Evolutionary conservation across 2,797 vertebrate genomes (phyloP).

Genomic region (Tinamus major): DNA sequence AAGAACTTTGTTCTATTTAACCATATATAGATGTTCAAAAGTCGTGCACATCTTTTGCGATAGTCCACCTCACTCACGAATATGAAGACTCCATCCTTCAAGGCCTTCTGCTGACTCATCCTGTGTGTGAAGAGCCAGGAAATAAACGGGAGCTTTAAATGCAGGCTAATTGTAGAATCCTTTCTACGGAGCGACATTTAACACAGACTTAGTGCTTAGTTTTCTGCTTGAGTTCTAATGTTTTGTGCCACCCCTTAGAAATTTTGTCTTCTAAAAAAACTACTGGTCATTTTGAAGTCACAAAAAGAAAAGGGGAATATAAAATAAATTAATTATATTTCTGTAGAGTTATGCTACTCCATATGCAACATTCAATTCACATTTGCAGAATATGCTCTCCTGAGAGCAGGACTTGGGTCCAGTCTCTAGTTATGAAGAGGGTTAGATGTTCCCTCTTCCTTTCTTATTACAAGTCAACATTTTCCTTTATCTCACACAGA

Average conservation of each 20-base stretch:
- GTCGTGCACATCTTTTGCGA: background rate
- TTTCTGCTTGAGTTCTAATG: background rate
- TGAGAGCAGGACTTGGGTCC: background rate
- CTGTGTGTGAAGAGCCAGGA: background rate
- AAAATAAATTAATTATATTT: background rate
- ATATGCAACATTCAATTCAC: background rate
- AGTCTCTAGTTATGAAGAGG: background rate
- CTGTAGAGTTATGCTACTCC: no score
- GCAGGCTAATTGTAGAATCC: background rate
- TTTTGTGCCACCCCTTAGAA: background rate
- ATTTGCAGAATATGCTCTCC: background rate
- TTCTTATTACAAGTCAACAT: background rate
- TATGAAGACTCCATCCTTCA: background rate
- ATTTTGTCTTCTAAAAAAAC: background rate
- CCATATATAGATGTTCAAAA: background rate
- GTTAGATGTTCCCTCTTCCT: background rate
- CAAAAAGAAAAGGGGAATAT: background rate
- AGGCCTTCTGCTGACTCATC: background rate
- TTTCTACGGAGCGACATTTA: background rate
- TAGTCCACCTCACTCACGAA: background rate
- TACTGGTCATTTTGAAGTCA: background rate
- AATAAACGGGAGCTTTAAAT: background rate
- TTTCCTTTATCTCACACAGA: background rate
- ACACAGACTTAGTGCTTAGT: background rate
- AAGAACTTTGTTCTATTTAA: background rate